phyloP scores from a whole-genome alignment of 2,888 invertebrate genomes.

The Diplolepis rosae region DNA sequence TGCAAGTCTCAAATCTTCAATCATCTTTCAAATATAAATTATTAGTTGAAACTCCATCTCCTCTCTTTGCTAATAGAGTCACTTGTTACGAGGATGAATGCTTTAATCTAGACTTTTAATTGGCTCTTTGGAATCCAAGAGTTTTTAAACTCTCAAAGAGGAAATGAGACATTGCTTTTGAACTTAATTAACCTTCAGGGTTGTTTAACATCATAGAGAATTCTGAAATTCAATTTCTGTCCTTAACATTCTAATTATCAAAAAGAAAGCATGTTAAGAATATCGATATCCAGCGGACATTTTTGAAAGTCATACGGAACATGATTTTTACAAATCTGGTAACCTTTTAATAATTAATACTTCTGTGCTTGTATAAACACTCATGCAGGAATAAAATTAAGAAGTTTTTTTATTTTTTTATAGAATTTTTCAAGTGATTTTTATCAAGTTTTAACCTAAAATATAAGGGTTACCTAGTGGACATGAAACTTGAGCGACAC shows the following conservation, averaged over 20 bases:
- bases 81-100: constrained; percentile 6
- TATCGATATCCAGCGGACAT: too few species aligned
- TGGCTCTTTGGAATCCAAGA: constrained; percentile 2
- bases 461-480: too few species aligned
- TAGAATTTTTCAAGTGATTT: too few species aligned
- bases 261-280: too few species aligned
- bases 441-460: too few species aligned
- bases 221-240: constrained; percentile 10
- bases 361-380: too few species aligned
- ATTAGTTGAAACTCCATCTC: background rate
- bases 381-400: too few species aligned
- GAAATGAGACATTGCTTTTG: constrained; percentile 10
- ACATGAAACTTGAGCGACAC: too few species aligned
- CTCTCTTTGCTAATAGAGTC: background rate
- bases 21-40: background rate
- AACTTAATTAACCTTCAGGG: constrained; percentile 12
- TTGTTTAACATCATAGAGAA: background rate
- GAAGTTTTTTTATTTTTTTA: too few species aligned
- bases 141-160: constrained; percentile 6
- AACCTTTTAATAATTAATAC: too few species aligned
- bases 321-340: too few species aligned
- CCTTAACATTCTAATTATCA: constrained; percentile 14
- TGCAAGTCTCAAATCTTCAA: background rate
- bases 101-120: constrained; percentile 25
- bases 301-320: too few species aligned